phyloP scores from a whole-genome alignment of 2,888 invertebrate genomes.

The Vandiemenella viatica region DNA sequence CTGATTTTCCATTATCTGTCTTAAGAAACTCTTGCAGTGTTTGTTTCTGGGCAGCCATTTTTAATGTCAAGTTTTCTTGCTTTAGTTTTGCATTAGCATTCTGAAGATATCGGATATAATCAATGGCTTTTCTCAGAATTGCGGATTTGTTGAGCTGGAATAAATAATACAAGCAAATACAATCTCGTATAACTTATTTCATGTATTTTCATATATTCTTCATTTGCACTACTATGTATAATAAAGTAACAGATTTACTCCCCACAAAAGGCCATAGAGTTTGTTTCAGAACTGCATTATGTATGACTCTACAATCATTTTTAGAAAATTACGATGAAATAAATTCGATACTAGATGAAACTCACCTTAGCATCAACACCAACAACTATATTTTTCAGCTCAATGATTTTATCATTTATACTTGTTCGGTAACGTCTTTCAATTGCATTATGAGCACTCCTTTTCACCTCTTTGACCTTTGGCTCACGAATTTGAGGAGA shows the following conservation, averaged over 20 bases:
- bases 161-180: slow-evolving; percentile 7
- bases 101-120: slow-evolving; percentile 82
- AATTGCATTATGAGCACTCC: slow-evolving; percentile 95
- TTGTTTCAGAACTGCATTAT: too few species aligned
- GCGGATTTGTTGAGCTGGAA: slow-evolving; percentile 83
- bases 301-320: too few species aligned
- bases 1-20: slow-evolving; percentile 29
- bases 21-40: slow-evolving; percentile 57
- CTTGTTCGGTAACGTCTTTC: slow-evolving; percentile 95
- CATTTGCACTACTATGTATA: too few species aligned
- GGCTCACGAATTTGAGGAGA: slow-evolving; percentile 37
- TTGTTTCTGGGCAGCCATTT: slow-evolving; percentile 54
- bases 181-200: too few species aligned
- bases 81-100: slow-evolving; percentile 73
- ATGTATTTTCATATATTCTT: not conserved
- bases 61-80: slow-evolving; percentile 68
- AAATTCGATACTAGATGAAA: too few species aligned
- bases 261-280: too few species aligned
- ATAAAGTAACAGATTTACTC: too few species aligned
- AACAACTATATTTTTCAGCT: slow-evolving; percentile 89
- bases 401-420: slow-evolving; percentile 95
- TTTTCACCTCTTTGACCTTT: slow-evolving; percentile 67
- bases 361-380: slow-evolving; percentile 85
- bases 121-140: slow-evolving; percentile 88
- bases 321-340: too few species aligned